Conservation (phyloP, 2,888 invertebrate genomes). For the Therioaphis trifolii region DNA sequence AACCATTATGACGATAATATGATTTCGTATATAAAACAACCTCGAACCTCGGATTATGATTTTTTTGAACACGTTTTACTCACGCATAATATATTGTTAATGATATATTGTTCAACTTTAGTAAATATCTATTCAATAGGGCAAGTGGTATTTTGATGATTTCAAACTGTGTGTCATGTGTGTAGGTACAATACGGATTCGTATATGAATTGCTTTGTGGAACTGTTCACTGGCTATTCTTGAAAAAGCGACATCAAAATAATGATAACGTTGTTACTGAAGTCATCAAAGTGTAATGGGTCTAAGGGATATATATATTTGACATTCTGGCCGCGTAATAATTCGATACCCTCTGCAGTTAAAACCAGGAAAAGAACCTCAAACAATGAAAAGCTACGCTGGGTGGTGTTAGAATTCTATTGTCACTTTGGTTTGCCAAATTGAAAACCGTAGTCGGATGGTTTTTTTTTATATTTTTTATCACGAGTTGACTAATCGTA, state of each 20-base stretch:
- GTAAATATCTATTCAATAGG: too few relatives aligned
- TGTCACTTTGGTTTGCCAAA: constrained; percentile 55
- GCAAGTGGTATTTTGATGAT: too few relatives aligned
- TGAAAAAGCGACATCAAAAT: not conserved
- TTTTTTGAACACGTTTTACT: too few relatives aligned
- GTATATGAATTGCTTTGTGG: too few relatives aligned
- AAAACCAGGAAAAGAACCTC: constrained; percentile 18
- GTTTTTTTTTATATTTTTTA: constrained; percentile 23
- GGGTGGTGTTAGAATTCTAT: constrained; percentile 34
- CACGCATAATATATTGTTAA: too few relatives aligned
- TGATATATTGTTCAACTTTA: too few relatives aligned
- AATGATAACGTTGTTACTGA: not conserved
- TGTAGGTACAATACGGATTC: too few relatives aligned
- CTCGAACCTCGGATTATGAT: too few relatives aligned
- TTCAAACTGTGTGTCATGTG: too few relatives aligned
- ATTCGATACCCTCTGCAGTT: constrained; percentile 30
- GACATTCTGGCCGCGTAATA: constrained; percentile 56
- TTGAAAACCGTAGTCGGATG: constrained; percentile 51
- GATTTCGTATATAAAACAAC: too few relatives aligned
- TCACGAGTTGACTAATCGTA: constrained; percentile 34
- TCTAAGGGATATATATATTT: not conserved
- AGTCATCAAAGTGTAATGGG: not conserved
- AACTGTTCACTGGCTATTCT: too few relatives aligned
- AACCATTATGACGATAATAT: too few relatives aligned
- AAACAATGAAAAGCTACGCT: constrained; percentile 54